A percentile compares a stretch with the other conserved stretches of the same genome.
Conservation (phyloP, 2,888 invertebrate genomes). For the Cheilosia vulpina region DNA sequence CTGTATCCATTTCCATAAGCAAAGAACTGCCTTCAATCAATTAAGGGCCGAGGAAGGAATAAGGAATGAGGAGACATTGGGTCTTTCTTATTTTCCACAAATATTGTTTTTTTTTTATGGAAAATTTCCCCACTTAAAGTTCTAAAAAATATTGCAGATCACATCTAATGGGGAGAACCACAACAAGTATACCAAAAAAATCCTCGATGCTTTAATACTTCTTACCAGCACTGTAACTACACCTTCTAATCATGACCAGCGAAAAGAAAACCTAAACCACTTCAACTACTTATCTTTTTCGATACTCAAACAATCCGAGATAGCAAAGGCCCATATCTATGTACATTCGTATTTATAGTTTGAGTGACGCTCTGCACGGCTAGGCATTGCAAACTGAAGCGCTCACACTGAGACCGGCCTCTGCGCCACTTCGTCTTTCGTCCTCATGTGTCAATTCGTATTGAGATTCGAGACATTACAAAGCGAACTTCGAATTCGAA, state of each 20-base stretch:
- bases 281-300: conserved; percentile 56
- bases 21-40: no score
- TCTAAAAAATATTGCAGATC: no score
- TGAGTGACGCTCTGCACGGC: conserved; percentile 36
- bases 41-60: no score
- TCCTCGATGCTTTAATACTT: not conserved
- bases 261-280: conserved; percentile 11
- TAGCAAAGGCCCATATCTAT: conserved; percentile 12
- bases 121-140: no score
- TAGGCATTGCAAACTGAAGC: conserved; percentile 42
- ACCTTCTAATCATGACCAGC: not conserved
- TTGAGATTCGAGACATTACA: not conserved
- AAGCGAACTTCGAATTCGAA: conserved; percentile 23
- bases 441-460: not conserved
- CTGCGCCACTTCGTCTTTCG: not conserved
- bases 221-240: not conserved
- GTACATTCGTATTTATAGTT: conserved; percentile 19
- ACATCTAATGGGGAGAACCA: no score
- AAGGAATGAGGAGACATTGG: no score
- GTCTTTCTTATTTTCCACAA: no score
- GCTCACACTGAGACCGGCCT: conserved; percentile 2
- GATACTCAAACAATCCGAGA: conserved; percentile 59
- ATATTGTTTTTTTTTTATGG: no score
- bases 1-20: no score
- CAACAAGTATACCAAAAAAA: no score